Conservation (phyloP, 2,888 invertebrate species). For the Unio pictorum region DNA sequence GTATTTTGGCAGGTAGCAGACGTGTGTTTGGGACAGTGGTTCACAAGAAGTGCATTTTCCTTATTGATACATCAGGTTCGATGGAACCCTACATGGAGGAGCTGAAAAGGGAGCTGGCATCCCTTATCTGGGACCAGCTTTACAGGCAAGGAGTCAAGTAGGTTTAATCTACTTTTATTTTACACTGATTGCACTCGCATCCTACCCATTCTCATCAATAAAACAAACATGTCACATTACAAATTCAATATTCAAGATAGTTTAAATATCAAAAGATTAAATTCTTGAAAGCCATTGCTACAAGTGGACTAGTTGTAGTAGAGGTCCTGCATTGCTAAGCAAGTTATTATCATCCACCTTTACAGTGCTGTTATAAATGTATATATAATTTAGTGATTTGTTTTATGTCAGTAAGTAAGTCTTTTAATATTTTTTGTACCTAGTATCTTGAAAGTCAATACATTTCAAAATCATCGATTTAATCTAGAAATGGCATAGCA, state of each 20-base stretch:
- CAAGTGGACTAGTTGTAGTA: no score
- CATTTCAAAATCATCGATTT: no score
- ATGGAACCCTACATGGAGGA: constrained; percentile 70
- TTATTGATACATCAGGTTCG: constrained; percentile 71
- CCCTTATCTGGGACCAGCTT: constrained; percentile 71
- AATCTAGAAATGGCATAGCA: no score
- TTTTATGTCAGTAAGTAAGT: no score
- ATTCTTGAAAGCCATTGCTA: neutral
- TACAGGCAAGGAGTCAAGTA: constrained; percentile 64
- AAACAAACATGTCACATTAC: no score
- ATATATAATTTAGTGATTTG: no score
- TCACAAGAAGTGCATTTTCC: constrained; percentile 65
- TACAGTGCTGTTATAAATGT: no score
- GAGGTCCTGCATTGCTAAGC: no score
- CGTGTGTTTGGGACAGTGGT: constrained; percentile 69
- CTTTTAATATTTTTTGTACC: no score
- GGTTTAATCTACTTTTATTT: constrained; percentile 13
- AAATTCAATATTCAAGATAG: neutral
- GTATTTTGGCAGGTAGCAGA: constrained; percentile 59
- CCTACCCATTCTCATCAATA: constrained; percentile 19
- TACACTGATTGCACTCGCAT: constrained; percentile 60
- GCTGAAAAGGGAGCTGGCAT: constrained; percentile 68
- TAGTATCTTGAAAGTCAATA: no score
- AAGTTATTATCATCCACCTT: no score
- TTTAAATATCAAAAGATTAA: neutral